Percentiles rank a stretch among this genome's conserved stretches.
Conservation (phyloP, 2,797 vertebrate genomes). For the Lagocephalus sceleratus region DNA sequence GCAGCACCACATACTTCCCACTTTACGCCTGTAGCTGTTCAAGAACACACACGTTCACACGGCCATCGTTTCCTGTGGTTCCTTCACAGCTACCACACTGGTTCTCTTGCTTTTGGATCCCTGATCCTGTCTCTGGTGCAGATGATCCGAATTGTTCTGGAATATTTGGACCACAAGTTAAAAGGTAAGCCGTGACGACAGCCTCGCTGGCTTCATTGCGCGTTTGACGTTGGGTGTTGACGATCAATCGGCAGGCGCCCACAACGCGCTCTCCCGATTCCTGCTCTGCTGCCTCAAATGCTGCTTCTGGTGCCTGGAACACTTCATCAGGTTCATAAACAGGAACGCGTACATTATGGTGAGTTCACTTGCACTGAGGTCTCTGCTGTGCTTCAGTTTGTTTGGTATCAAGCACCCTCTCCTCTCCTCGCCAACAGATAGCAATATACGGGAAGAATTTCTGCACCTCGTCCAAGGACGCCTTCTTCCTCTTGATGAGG, state of each 20-base stretch:
- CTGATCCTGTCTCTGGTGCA: constrained; percentile 89
- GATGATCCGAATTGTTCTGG: constrained; percentile 82
- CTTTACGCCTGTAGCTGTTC: background rate
- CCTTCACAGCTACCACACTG: constrained; percentile 88
- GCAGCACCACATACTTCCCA: background rate
- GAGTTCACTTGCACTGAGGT: constrained; percentile 45
- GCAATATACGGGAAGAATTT: constrained; percentile 96
- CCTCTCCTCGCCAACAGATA: constrained; percentile 76
- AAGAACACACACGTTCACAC: background rate
- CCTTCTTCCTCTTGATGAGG: constrained; percentile 93
- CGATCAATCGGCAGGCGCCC: constrained; percentile 73
- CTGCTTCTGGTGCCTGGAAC: constrained; percentile 98
- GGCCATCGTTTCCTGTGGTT: background rate
- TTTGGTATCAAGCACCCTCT: background rate
- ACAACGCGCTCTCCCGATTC: constrained; percentile 82
- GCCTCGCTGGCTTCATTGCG: background rate
- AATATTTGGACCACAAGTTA: constrained; percentile 88
- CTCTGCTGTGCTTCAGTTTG: background rate
- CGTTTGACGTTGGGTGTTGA: constrained; percentile 4
- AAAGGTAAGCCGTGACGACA: constrained; percentile 72
- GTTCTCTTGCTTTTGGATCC: constrained; percentile 92
- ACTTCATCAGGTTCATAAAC: constrained; percentile 92
- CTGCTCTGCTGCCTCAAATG: constrained; percentile 89
- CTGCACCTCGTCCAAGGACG: constrained; percentile 89
- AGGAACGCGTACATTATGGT: constrained; percentile 98